Evolutionary conservation across 2,113 vertebrate genomes (phyloP), one percentile per base, ranked within the genome.

Genomic region (Amphiprion ocellaris): DNA sequence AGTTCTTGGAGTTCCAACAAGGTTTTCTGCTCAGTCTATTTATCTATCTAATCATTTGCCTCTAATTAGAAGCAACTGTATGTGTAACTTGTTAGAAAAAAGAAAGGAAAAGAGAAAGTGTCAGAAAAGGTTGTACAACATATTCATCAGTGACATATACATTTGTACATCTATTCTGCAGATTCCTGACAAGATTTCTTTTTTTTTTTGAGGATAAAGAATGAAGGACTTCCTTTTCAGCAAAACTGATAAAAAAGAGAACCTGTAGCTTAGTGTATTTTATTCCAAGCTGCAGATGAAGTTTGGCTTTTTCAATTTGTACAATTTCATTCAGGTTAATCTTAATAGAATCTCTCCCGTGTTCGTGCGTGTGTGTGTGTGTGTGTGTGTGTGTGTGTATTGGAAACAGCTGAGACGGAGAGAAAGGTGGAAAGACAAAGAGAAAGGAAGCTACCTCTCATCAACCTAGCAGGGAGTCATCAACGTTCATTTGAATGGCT

Each of bases 341-440:
- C 90, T 89, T 91, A 92, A 92, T 92, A 49, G 90, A 87, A 92
- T 92, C 88, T 92, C 88, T 88, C 41, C 14, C 6, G n/a, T 28
- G 49, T 67, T 41, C 41, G n/a, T 19, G 30, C 63, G 72, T 65
- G 55, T 82, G 30, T 68, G 72, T 65, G 55, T 84, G 30, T 68
- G 72, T 65, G 55, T 84, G 30, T 68, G 72, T 65, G 55, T 84
- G 26, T 2, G 62, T 53, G 30, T 68, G 72, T 65, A 50, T 84
- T 63, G 77, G 59, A 76, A 70, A 49, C 55, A 28, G 65, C 39
- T 2, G 11, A 62, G 49, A 64, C 65, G 52, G 56, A 81, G 72
- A 52, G 52, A 64, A 73, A 73, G 77, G 0, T 30, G 4, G 7
- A 72, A 55, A 71, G 83, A 81, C 76, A 74, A 70, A 81, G 64